Base-by-base conservation (phyloP, 1,140 invertebrate species). In the Brachionus asplanchnoidis region DNA sequence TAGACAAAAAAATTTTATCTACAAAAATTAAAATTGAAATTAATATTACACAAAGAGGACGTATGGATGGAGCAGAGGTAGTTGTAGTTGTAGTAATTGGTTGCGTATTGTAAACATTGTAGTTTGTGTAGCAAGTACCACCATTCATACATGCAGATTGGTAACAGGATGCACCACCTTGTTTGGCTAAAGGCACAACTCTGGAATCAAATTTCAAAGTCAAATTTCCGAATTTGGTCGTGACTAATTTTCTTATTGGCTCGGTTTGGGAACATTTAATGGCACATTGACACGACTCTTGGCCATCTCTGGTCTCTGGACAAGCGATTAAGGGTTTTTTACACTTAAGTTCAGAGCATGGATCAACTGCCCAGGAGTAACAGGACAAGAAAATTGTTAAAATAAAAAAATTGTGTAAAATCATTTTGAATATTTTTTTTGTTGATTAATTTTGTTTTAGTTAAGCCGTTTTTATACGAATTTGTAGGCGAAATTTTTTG, bases 41-140 rank as follows among this genome's bases (percentile, higher is more conserved):
- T 20, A 3, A 11, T 9, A 28, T 56, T 82, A 82, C 79, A 26
- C 79, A 82, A 17, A 82, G 17, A 44, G 79, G 79, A 36, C 32
- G 79, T 4, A 20, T 3, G 6, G 26, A 9, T 4, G 79, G 79
- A 23, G 32, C 12, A 9, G 79, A 60, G n/a, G 79, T 82, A 26
- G 79, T 82, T 23, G 79, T 82, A 20, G 79, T 82, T 6, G 79
- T 82, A 9, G 79, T 82, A n/a, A 56, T 36, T 28, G 79, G 26
- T 42, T 20, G 32, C 4, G 53, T 68, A 14, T 32, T 68, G 42
- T 60, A 60, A 3, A 28, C 40, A 68, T 82, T 82, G 79, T 65
- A 82, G 42, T 82, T 82, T 20, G 79, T 82, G 14, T 65, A 82
- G 26, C 79, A 82, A 82, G 79, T 82, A 44, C 79, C 79, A 5